These are phyloP conservation scores for Leptinotarsa undecemlineata DNA, from an alignment of 1,140 invertebrate species.

Conservation along the genomic window DNA sequence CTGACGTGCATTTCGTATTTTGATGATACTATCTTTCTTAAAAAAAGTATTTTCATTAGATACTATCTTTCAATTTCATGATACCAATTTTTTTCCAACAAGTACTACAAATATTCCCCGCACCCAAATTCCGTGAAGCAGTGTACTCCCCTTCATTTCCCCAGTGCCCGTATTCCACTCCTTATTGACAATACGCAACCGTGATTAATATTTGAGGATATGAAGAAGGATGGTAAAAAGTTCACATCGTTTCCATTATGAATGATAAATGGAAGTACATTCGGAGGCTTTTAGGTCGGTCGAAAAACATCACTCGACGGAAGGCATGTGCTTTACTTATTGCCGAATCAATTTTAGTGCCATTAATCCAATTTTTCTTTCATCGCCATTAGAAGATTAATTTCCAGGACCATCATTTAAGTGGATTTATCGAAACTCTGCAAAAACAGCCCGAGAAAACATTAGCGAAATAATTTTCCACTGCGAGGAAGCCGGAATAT, in stretches of 20 bases:
- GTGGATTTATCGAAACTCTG: constrained; percentile 21
- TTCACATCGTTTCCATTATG: constrained; percentile 37
- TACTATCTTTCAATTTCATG: no score
- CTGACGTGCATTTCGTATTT: no score
- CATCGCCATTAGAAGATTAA: constrained; percentile 24
- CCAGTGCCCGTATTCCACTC: background rate
- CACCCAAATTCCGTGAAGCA: background rate
- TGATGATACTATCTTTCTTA: no score
- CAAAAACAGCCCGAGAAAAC: constrained; percentile 7
- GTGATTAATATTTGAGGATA: constrained; percentile 24
- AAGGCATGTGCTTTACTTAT: constrained; percentile 37
- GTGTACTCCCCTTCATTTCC: background rate
- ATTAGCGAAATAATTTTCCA: constrained; percentile 12
- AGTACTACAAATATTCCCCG: background rate
- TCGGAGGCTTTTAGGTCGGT: constrained; percentile 35
- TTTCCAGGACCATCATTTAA: constrained; percentile 17
- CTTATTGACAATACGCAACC: constrained; percentile 14
- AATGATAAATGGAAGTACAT: constrained; percentile 40
- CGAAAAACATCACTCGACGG: constrained; percentile 33
- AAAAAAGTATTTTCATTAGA: no score
- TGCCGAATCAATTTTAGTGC: constrained; percentile 39
- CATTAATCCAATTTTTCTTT: constrained; percentile 26
- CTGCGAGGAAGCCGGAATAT: background rate
- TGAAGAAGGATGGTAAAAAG: constrained; percentile 32
- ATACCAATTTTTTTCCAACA: no score